Percentiles rank a stretch among this genome's conserved stretches.
Conservation (phyloP, 2,113 vertebrate genomes). For the Osmerus eperlanus region DNA sequence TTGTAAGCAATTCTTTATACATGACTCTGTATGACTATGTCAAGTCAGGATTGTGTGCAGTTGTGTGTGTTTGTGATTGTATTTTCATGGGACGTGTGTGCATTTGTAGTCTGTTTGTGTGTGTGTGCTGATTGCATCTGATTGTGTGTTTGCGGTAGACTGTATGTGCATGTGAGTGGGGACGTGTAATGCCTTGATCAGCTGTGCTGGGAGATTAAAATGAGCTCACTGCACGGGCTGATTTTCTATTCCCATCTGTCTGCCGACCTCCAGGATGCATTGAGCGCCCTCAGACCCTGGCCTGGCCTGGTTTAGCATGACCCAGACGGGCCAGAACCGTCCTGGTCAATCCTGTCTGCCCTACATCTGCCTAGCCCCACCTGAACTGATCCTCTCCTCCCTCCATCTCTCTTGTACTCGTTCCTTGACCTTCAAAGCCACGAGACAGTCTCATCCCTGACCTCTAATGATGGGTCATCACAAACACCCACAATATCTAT, state of each 20-base stretch:
- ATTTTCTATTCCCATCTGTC: conserved; percentile 77
- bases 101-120: background rate
- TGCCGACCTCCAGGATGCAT: conserved; percentile 69
- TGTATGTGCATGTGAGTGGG: conserved; percentile 57
- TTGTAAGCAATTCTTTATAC: background rate
- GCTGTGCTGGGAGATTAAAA: conserved; percentile 70
- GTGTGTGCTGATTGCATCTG: conserved; percentile 13
- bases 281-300: conserved; percentile 51
- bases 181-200: conserved; percentile 67
- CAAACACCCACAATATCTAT: background rate
- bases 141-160: conserved; percentile 10
- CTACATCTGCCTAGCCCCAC: conserved; percentile 4
- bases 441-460: too few species aligned
- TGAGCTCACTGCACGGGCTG: conserved; percentile 61
- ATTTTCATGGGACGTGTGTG: background rate
- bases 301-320: conserved; percentile 50
- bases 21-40: conserved; percentile 3
- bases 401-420: background rate
- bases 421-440: too few species aligned
- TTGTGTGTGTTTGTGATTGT: background rate
- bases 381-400: background rate
- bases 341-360: background rate
- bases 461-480: too few species aligned
- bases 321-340: conserved; percentile 40
- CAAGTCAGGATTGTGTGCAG: background rate